A percentile compares a stretch with the other conserved stretches of the same genome.
These are phyloP conservation scores for Protonibea diacanthus DNA, from an alignment of 2,797 vertebrate genomes.

Conservation along the genomic window DNA sequence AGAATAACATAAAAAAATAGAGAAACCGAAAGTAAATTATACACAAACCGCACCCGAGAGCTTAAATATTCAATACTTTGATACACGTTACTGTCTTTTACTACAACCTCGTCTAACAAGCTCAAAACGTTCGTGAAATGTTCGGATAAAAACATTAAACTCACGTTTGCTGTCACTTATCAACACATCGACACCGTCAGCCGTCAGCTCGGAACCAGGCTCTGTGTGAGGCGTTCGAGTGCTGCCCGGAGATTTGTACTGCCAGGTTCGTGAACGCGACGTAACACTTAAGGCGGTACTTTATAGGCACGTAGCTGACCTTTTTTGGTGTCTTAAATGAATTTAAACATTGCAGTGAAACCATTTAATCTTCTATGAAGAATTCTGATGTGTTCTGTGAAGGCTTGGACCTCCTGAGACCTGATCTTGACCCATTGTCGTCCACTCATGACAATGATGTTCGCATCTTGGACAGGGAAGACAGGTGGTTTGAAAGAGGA, in stretches of 20 bases:
- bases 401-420: too few species aligned
- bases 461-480: too few species aligned
- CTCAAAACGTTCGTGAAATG: accelerated
- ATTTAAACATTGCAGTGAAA: background rate
- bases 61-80: background rate
- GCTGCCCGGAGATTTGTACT: conserved; percentile 27
- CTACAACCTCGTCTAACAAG: accelerated
- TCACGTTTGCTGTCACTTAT: conserved; percentile 55
- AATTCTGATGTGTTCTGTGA: too few species aligned
- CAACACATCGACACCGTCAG: background rate
- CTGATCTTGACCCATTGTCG: too few species aligned
- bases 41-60: background rate
- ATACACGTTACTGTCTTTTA: background rate
- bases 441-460: too few species aligned
- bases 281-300: too few species aligned
- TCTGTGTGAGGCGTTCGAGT: conserved; percentile 50
- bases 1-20: background rate
- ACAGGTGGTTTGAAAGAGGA: too few species aligned
- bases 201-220: background rate
- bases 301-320: too few species aligned
- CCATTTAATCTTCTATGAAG: background rate
- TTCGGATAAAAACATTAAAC: conserved; percentile 15
- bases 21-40: conserved; percentile 64
- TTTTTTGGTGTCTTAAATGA: background rate
- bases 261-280: background rate